Percentiles rank a stretch among this genome's conserved stretches.
Conservation (phyloP, 2,888 invertebrate genomes). For the Acrobasis suavella region DNA sequence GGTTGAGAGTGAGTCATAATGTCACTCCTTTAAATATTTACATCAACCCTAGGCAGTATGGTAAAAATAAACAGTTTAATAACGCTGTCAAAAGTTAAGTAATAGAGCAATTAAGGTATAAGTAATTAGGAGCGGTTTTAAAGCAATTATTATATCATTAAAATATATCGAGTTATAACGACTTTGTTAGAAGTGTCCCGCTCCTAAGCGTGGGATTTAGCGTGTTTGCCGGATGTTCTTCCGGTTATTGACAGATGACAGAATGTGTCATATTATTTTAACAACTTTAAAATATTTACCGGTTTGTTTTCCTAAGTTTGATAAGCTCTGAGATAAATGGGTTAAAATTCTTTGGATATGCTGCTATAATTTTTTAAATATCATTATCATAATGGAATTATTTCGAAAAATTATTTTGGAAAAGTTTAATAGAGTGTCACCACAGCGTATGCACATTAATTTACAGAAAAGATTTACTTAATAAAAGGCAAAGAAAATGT, state of each 20-base stretch:
- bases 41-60: background rate
- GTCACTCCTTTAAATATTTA: too few relatives aligned
- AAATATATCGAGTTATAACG: constrained; percentile 2
- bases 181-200: background rate
- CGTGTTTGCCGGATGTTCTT: constrained; percentile 9
- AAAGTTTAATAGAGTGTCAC: too few relatives aligned
- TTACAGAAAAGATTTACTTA: too few relatives aligned
- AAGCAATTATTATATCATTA: constrained; percentile 8
- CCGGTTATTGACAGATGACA: constrained; percentile 5
- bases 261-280: constrained; percentile 1
- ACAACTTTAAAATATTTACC: background rate
- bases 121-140: constrained; percentile 5
- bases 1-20: too few relatives aligned
- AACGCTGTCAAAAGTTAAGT: constrained; percentile 10
- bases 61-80: background rate
- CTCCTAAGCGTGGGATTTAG: background rate
- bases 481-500: too few relatives aligned
- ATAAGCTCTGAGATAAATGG: too few relatives aligned
- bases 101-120: background rate
- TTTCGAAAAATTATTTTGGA: too few relatives aligned
- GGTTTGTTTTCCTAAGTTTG: too few relatives aligned
- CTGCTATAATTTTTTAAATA: too few relatives aligned
- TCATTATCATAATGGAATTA: too few relatives aligned
- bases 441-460: too few relatives aligned
- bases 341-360: too few relatives aligned